Base-by-base conservation (phyloP, 1,140 invertebrate species). In the Drosophila carrolli region DNA sequence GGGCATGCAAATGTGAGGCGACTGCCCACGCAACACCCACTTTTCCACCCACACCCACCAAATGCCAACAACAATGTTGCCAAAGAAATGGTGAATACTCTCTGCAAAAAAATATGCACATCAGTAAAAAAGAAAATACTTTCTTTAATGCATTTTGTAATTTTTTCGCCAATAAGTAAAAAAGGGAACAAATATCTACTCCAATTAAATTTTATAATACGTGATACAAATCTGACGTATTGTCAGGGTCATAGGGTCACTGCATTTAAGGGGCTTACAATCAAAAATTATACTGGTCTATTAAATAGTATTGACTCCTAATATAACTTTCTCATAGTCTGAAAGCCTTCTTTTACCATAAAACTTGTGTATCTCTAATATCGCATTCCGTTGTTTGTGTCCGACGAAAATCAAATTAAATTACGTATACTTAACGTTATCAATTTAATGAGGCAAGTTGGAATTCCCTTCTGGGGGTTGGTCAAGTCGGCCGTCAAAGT, bases 1-100 rank as follows among this genome's bases (percentile, higher is more conserved):
- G 48, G n/a, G 62, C 71, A 86, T 86, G 83, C 83, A 88, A 86
- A 86, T 79, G 72, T 76, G 70, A 57, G 66, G 50, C 73, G 77
- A 59, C 47, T 60, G 54, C 55, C 59, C 65, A 78, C 71, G 43
- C 56, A 40, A 58, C 76, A 53, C 63, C 38, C 55, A 41, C 63
- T 32, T 40, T 41, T 32, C 4, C 54, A 27, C 43, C 72, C 37
- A 61, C 46, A 23, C 23, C 4, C 23, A 23, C 23, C 23, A 1
- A 19, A 19, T 32, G 51, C 46, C 75, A 67, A 66, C 59, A 76
- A 66, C 74, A 76, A 53, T 51, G 61, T 57, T 50, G 78, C 62
- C 57, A 50, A 46, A 67, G 43, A 56, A 72, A 78, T 40, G 61
- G 59, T 53, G 47, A 23, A 38, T 37, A 43, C 32, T 35, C 35